Base-by-base conservation (phyloP, 1,140 invertebrate genomes). In the Phymastichus coffea region DNA sequence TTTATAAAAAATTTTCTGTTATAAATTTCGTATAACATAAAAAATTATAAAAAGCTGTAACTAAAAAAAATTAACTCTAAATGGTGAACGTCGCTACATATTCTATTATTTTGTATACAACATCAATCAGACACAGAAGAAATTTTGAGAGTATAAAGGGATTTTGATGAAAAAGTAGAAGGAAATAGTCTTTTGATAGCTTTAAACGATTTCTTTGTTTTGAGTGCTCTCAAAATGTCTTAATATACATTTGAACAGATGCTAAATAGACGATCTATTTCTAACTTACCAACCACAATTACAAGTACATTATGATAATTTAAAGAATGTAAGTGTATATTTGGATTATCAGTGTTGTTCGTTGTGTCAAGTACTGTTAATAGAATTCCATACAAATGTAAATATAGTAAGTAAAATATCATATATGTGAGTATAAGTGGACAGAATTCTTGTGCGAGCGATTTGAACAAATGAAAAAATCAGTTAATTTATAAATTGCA, bases 211-310 rank as follows among this genome's bases (percentile, higher is more conserved):
- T 23, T 33, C 6, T 35, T 6, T 2, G 25, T 3, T 17, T 6
- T 48, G 1, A 12, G 15, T 37, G 23, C 57, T 53, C 49, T 60
- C 57, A 47, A 60, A 44, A 48, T 7, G 44, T 15, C 28, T 59
- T 17, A 30, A 52, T 19, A 43, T 22, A 43, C 14, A 44, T 20
- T 14, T 44, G 35, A 3, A 59, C 17, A 59, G 19, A 52, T 59
- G 51, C 47, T 2, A 35, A 46, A 33, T 20, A 52, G 20, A 58
- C 43, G 23, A 44, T 43, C 33, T 37, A 22, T 57, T 14, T 1
- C 37, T 40, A 40, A 40, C 4, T 40, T 54, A 54, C 30, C 9
- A 54, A 28, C 38, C 14, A 59, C 43, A 46, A 46, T 17, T 53
- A 28, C 26, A 35, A 40, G 15, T n/a, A n/a, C n/a, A n/a, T n/a